Base-by-base conservation (phyloP, 2,113 vertebrate species). In the Hydropotes inermis region DNA sequence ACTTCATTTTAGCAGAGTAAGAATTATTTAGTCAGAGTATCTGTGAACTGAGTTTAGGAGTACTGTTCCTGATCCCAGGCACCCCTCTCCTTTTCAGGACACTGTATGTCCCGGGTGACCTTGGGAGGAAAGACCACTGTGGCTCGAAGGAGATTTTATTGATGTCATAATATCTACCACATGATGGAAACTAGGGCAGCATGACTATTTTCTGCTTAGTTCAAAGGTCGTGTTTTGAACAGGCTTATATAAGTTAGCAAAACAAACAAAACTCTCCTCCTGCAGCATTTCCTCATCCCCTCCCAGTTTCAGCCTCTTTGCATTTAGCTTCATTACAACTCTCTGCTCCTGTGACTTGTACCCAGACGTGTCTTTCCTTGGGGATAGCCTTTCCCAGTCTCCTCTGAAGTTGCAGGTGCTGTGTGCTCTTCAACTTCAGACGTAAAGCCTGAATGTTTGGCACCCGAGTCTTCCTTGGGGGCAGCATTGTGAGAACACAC, bases 221-320 rank as follows among this genome's bases (percentile, higher is more conserved):
- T 91, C 58, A 97, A 84, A 97, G 94, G 60, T 91, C 78, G 25
- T 83, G 47, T 64, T 93, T 89, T 67, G 76, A 96, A 82, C 30
- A 52, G 82, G 36, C 81, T 97, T 88, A 74, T 45, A 8, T 87
- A 96, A 95, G 55, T 82, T 52, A 87, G 43, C 39, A 60, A 90
- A 90, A 85, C 70, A 79, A 87, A 89, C 39, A 76, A 23, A 79
- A 36, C 39, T 93, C 28, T 30, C 36, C n/a, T 87, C 27, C 14
- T 33, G 87, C 25, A 67, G 21, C 57, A 23, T 92, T 95, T 90
- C 50, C 15, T 55, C 36, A 52, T 30, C 5, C 15, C 25, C 8
- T n/a, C 45, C 7, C 45, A 6, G 45, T 25, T 88, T 47, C 19
- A 58, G 57, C 36, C 14, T 54, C 7, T 45, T 85, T 17, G 1